Evolutionary conservation across 2,888 invertebrate genomes (phyloP).

Genomic region (Platycheirus rosarum): DNA sequence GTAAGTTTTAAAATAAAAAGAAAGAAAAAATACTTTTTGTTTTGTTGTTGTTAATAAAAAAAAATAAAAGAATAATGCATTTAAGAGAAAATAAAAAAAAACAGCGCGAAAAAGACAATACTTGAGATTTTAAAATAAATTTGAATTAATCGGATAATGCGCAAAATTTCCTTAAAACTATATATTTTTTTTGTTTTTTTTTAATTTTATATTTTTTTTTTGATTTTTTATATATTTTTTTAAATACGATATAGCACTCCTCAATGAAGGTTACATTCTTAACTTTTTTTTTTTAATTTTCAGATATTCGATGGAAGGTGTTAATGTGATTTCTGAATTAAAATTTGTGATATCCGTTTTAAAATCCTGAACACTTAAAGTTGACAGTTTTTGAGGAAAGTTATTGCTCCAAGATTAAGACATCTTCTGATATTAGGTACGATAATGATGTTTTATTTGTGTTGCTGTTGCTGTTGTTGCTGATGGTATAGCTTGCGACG

Average conservation of each 20-base stretch:
- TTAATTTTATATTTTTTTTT: conserved; percentile 75
- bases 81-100: conserved; percentile 31
- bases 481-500: conserved; percentile 47
- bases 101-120: conserved; percentile 17
- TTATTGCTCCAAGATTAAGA: conserved; percentile 56
- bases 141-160: conserved; percentile 54
- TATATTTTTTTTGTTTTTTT: conserved; percentile 64
- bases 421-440: conserved; percentile 54
- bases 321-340: conserved; percentile 47
- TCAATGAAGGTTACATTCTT: conserved; percentile 77
- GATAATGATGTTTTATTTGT: conserved; percentile 6
- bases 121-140: conserved; percentile 61
- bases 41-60: conserved; percentile 8
- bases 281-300: conserved; percentile 24
- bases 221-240: conserved; percentile 75
- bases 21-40: conserved; percentile 10
- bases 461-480: conserved; percentile 11
- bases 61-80: conserved; percentile 12
- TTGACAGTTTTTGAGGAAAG: conserved; percentile 52
- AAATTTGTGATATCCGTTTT: conserved; percentile 48
- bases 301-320: conserved; percentile 50
- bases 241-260: conserved; percentile 79
- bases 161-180: conserved; percentile 55
- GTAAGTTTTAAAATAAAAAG: not conserved
- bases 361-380: conserved; percentile 64